These are phyloP conservation scores for Colinus virginianus DNA, from an alignment of 2,113 vertebrate species.

Conservation along the genomic window DNA sequence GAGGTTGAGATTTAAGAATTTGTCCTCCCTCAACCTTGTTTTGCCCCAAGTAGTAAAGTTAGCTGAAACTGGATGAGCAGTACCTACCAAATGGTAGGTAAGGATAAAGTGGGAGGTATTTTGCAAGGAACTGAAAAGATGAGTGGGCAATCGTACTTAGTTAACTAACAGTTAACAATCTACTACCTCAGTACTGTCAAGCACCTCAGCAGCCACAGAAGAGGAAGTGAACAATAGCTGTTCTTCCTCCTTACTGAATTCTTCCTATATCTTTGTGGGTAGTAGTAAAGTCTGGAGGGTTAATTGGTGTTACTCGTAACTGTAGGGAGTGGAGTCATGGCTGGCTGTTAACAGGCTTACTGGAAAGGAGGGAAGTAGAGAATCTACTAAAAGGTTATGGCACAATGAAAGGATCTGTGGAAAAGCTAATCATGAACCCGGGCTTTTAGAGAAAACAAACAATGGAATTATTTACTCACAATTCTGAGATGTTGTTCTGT, in stretches of 20 bases:
- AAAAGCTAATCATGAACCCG: neutral
- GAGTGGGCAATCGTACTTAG: neutral
- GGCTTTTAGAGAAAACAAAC: neutral
- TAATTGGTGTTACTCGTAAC: accelerated
- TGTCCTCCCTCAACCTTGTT: neutral
- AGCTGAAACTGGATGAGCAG: neutral
- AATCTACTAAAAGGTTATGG: neutral
- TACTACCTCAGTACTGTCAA: neutral
- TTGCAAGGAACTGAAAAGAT: neutral
- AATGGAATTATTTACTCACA: neutral
- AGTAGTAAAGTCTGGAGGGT: neutral
- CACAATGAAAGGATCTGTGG: neutral
- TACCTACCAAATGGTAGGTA: neutral
- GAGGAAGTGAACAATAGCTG: neutral
- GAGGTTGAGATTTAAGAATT: neutral
- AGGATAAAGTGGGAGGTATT: neutral
- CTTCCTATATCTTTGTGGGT: neutral
- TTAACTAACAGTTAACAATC: neutral
- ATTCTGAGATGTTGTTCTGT: neutral
- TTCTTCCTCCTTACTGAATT: neutral
- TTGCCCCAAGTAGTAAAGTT: neutral
- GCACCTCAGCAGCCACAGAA: neutral
- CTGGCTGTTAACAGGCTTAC: neutral
- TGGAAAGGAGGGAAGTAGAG: no score
- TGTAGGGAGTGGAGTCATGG: neutral